Base-by-base conservation (phyloP, 1,140 invertebrate species). In the Caenorhabditis latens region DNA sequence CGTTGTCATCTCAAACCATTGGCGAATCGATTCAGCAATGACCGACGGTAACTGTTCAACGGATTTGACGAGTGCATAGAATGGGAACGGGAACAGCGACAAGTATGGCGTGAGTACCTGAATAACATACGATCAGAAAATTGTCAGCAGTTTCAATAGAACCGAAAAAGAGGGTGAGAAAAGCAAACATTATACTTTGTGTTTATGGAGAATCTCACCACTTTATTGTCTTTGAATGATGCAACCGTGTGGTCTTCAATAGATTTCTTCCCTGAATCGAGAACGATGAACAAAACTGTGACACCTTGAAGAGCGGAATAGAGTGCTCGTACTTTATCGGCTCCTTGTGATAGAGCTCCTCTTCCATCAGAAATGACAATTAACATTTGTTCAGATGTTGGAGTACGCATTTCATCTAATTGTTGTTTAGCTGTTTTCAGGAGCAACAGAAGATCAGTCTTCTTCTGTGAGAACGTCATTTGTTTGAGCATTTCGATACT, bases 61-160 rank as follows among this genome's bases (percentile, higher is more conserved):
- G 91, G 99, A 96, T 84, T 96, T 93, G 8, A 99, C 94, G 90
- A 99, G 96, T 40, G 99, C 94, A 93, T 99, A 99, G 94, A 97
- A 99, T n/a, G 97, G 97, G 92, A 99, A 99, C 8, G 98, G 98
- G 93, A 99, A 99, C 87, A 94, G 95, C 90, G 98, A 97, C 94
- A 99, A 95, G 93, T 99, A 99, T 16, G 95, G 94, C 90, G 95
- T 93, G 87, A 96, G 95, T 65, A 93, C 93, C 32, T 86, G 86
- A 53, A 88, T 32, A 2, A 86, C 84, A 21, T 14, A 9, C 16
- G 4, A 53, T 14, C 4, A 32, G 5, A 13, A 13, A 50, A 53
- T 50, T 83, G 14, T 83, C 79, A 53, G 55, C 48, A 83, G 48
- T 83, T 53, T 50, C 14, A 14, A n/a, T 50, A 24, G 16, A 9